A percentile compares a stretch with the other conserved stretches of the same genome.
phyloP scores from a whole-genome alignment of 1,140 invertebrate species.

The Drosophila tristis region DNA sequence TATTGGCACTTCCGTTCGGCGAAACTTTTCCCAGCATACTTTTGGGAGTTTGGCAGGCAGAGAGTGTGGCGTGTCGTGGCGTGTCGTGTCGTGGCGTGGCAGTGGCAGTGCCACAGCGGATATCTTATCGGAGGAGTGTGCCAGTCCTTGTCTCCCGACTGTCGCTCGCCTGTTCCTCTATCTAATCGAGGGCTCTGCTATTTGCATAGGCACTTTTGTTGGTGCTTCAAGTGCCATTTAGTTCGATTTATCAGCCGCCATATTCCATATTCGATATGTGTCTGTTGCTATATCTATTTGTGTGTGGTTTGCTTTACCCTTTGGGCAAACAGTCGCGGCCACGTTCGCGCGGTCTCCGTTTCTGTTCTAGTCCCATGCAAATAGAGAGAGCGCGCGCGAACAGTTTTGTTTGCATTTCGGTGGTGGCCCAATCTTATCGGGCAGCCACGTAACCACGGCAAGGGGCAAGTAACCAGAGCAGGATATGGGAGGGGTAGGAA shows the following conservation, averaged over 20 bases:
- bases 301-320: conserved; percentile 23
- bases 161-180: conserved; percentile 38
- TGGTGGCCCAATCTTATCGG: conserved; percentile 53
- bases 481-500: conserved; percentile 1
- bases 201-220: conserved; percentile 57
- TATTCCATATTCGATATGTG: conserved; percentile 13
- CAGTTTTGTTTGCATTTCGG: conserved; percentile 53
- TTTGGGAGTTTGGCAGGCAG: conserved; percentile 7
- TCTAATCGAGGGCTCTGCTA: conserved; percentile 57
- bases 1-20: conserved; percentile 65
- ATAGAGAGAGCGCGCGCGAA: conserved; percentile 36
- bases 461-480: conserved; percentile 8
- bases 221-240: conserved; percentile 39
- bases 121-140: conserved; percentile 35
- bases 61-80: not conserved
- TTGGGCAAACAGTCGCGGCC: conserved; percentile 49
- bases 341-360: not conserved
- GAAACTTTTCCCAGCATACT: conserved; percentile 53
- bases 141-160: conserved; percentile 2
- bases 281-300: conserved; percentile 36
- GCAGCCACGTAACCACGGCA: not conserved
- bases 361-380: conserved; percentile 53
- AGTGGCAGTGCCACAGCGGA: not conserved
- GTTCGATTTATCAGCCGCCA: conserved; percentile 48
- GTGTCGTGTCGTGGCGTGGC: not conserved